Evolutionary conservation across 2,797 vertebrate genomes (phyloP).

Genomic region (Sebastes goodei): DNA sequence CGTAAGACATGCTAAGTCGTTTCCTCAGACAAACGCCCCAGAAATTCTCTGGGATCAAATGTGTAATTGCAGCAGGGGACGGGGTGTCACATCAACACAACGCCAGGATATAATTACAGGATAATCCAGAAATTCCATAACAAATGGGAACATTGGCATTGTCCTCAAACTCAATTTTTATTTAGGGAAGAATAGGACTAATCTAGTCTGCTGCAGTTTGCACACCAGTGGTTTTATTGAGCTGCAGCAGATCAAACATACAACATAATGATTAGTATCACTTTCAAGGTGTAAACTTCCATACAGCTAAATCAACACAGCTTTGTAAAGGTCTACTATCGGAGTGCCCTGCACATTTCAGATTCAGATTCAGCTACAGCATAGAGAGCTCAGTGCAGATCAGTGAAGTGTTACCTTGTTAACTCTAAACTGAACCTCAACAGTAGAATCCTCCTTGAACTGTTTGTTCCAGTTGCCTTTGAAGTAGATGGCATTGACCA

Average conservation of each 20-base stretch:
- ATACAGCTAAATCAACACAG: not conserved
- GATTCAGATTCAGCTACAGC: not conserved
- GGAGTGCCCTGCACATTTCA: not conserved
- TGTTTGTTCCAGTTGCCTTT: conserved; percentile 76
- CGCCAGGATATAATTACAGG: too few relatives aligned
- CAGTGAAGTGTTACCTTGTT: conserved; percentile 67
- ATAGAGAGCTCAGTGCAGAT: not conserved
- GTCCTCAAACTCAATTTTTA: not conserved
- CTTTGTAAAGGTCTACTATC: not conserved
- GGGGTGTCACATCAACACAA: too few relatives aligned
- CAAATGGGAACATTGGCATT: too few relatives aligned
- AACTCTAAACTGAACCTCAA: conserved; percentile 60
- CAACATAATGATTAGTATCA: not conserved
- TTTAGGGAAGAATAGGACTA: not conserved
- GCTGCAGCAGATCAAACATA: not conserved
- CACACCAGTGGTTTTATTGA: not conserved
- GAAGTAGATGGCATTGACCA: conserved; percentile 83
- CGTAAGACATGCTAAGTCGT: not conserved
- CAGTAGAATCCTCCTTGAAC: conserved; percentile 54
- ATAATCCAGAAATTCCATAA: too few relatives aligned
- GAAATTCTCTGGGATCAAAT: not conserved
- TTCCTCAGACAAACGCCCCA: not conserved
- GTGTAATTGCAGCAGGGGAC: too few relatives aligned
- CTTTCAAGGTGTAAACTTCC: not conserved
- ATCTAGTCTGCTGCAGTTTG: not conserved